Evolutionary conservation across 2,113 vertebrate species (phyloP).

Genomic region (Ariopsis seemanni): DNA sequence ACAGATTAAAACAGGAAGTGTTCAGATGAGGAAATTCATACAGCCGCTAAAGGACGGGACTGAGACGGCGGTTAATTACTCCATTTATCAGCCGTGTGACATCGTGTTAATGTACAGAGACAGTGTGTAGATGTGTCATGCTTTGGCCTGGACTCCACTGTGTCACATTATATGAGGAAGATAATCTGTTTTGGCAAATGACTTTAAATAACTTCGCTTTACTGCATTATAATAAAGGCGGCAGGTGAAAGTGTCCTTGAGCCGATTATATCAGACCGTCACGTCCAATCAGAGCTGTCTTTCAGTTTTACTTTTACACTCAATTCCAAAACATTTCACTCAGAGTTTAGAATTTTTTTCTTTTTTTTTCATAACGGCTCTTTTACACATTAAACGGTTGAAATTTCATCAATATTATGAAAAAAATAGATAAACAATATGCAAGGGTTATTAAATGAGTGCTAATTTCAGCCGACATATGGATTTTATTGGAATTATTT

Average conservation of each 20-base stretch:
- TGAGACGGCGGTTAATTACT: neutral
- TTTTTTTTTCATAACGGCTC: neutral
- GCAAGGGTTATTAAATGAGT: neutral
- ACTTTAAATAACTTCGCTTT: neutral
- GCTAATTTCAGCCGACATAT: too few relatives aligned
- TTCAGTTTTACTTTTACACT: neutral
- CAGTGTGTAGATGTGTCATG: neutral
- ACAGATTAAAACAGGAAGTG: neutral
- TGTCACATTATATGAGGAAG: neutral
- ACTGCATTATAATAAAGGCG: neutral
- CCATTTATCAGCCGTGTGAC: neutral
- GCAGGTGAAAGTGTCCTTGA: neutral
- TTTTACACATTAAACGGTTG: neutral
- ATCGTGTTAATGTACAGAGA: neutral
- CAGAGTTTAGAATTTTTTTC: neutral
- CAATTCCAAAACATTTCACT: neutral
- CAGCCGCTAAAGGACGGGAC: slow-evolving; percentile 1
- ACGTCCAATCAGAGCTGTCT: neutral
- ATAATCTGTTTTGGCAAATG: slow-evolving; percentile 13
- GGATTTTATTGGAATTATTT: neutral
- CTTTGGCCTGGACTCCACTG: neutral
- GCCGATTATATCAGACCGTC: neutral
- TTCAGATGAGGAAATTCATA: neutral
- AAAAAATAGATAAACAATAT: neutral
- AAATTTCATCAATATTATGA: neutral